Percentiles rank a stretch among this genome's conserved stretches.
phyloP scores from a whole-genome alignment of 2,113 vertebrate species.

The Tragelaphus imberbis region DNA sequence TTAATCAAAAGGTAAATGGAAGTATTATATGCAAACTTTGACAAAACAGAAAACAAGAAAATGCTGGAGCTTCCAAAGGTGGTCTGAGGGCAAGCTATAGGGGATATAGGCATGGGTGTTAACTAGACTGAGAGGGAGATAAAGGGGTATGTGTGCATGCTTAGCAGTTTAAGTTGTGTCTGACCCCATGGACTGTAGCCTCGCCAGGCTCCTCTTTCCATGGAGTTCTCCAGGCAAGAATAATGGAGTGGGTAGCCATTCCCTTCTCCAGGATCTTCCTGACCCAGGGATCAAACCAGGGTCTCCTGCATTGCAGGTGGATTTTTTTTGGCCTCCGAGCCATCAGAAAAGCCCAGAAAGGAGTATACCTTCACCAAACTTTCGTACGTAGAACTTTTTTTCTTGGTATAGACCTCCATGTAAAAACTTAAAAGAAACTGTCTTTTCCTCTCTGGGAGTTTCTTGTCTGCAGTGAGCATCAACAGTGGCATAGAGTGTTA shows the following conservation, averaged over 20 bases:
- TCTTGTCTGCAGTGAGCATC: not conserved
- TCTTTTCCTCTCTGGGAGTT: not conserved
- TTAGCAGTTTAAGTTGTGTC: not conserved
- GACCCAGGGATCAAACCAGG: not conserved
- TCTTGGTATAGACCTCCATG: not conserved
- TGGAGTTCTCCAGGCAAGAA: not conserved
- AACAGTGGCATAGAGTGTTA: not conserved
- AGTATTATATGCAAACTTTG: not conserved
- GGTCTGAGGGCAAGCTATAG: not conserved
- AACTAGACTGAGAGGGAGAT: not conserved
- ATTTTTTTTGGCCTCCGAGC: not conserved
- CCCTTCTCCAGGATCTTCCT: not conserved
- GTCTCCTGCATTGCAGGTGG: not conserved
- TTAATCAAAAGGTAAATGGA: slow-evolving; percentile 6
- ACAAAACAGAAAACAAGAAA: not conserved
- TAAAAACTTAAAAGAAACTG: not conserved
- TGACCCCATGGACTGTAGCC: not conserved
- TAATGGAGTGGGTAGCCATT: not conserved
- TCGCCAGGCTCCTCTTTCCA: not conserved
- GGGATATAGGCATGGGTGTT: rapidly evolving
- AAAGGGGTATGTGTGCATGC: not conserved
- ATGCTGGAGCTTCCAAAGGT: rapidly evolving
- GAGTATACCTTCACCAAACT: not conserved
- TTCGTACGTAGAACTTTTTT: not conserved
- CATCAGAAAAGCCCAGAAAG: not conserved